Conservation (phyloP, 2,888 invertebrate species). For the Allygus modestus region DNA sequence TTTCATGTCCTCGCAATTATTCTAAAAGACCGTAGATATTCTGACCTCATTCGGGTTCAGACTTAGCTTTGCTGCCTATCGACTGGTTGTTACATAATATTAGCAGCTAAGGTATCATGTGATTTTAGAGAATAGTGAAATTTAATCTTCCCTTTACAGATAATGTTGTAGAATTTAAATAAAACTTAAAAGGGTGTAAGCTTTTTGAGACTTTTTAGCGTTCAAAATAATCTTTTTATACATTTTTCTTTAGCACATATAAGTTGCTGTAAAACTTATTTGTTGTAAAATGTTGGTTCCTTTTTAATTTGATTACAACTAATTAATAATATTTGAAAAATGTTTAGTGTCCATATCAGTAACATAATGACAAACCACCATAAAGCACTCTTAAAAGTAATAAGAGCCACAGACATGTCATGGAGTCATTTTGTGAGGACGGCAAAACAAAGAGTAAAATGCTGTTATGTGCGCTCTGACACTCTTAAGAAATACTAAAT, state of each 20-base stretch:
- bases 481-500: no score
- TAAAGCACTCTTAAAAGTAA: no score
- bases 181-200: background rate
- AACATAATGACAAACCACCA: no score
- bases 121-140: constrained; percentile 13
- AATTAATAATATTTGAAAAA: no score
- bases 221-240: no score
- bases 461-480: no score
- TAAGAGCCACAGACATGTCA: no score
- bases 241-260: background rate
- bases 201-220: no score
- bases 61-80: constrained; percentile 11
- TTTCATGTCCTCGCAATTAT: background rate
- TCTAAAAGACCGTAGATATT: background rate
- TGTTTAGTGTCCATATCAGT: no score
- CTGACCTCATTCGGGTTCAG: constrained; percentile 3
- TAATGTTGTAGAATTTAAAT: constrained; percentile 9
- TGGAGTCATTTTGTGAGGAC: no score
- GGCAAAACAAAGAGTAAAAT: no score
- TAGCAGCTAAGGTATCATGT: constrained; percentile 42
- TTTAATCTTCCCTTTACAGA: constrained; percentile 13
- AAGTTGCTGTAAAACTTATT: background rate
- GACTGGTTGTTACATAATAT: constrained; percentile 18
- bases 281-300: background rate
- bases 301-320: background rate